Conservation (phyloP, 1,140 invertebrate genomes). For the Panulirus ornatus region DNA sequence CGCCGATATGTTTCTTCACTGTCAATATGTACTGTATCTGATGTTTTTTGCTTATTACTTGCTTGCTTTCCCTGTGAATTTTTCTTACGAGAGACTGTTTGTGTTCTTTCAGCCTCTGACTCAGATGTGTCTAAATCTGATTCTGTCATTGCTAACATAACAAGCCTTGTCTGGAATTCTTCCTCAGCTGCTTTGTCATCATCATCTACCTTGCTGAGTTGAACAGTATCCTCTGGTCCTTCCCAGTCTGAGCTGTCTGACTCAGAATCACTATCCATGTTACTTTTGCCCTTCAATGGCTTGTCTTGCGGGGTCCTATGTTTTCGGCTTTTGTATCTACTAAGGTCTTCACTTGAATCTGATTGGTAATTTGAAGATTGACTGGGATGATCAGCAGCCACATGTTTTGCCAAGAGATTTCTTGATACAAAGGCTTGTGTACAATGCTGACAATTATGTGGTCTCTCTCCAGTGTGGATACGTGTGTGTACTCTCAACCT, state of each 20-base stretch:
- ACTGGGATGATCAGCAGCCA: conserved; percentile 56
- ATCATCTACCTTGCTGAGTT: conserved; percentile 20
- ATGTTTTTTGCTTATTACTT: conserved; percentile 17
- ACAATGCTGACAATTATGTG: conserved; percentile 71
- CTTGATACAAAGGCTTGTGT: conserved; percentile 69
- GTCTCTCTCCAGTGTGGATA: conserved; percentile 72
- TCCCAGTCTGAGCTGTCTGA: conserved; percentile 39
- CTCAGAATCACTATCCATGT: conserved; percentile 46
- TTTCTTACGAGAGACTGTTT: conserved; percentile 7
- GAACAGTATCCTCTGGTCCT: neutral
- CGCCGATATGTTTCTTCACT: neutral
- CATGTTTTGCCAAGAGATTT: conserved; percentile 69
- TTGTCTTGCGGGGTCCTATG: conserved; percentile 46
- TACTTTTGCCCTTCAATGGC: conserved; percentile 10
- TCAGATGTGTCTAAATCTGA: conserved; percentile 66
- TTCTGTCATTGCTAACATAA: conserved; percentile 67
- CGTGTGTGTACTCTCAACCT: conserved; percentile 68
- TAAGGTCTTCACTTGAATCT: conserved; percentile 62
- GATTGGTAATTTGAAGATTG: conserved; percentile 52
- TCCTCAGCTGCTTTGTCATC: conserved; percentile 66
- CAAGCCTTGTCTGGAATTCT: conserved; percentile 60
- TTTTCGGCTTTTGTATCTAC: conserved; percentile 64
- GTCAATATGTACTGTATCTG: neutral
- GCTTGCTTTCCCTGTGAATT: conserved; percentile 33
- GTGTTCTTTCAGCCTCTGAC: conserved; percentile 26